Percentiles rank a stretch among this genome's conserved stretches.
Conservation (phyloP, 2,113 vertebrate species). For the Oreochromis niloticus region DNA sequence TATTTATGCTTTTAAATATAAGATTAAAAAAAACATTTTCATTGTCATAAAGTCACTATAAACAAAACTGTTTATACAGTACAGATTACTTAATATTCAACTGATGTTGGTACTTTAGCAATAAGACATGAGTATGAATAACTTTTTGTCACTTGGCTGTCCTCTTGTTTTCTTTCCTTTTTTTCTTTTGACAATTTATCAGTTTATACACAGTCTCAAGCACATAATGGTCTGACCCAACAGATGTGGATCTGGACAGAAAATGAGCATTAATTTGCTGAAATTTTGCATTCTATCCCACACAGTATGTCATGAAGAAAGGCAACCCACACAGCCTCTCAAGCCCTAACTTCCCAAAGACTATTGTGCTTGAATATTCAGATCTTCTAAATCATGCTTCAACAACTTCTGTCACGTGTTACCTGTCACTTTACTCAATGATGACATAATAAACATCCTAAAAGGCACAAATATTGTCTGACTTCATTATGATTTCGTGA, state of each 20-base stretch:
- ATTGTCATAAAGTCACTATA: neutral
- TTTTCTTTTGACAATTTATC: neutral
- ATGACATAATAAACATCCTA: neutral
- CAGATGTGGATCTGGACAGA: neutral
- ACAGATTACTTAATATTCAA: neutral
- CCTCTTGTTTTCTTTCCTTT: neutral
- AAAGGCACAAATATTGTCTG: neutral
- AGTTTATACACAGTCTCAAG: neutral
- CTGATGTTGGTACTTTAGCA: neutral
- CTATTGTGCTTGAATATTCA: neutral
- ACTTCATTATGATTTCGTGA: neutral
- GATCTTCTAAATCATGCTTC: neutral
- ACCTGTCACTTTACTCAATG: neutral
- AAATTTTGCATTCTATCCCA: neutral
- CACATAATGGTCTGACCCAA: neutral
- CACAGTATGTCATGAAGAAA: neutral
- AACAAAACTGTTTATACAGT: neutral
- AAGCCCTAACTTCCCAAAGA: neutral
- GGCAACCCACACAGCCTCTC: neutral
- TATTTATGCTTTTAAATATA: neutral
- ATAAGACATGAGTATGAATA: neutral
- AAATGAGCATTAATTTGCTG: neutral
- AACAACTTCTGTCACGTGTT: neutral
- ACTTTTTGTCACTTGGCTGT: neutral
- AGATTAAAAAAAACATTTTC: accelerated